Base-by-base conservation (phyloP, 2,888 invertebrate genomes). In the Eupelmus urozonus region DNA sequence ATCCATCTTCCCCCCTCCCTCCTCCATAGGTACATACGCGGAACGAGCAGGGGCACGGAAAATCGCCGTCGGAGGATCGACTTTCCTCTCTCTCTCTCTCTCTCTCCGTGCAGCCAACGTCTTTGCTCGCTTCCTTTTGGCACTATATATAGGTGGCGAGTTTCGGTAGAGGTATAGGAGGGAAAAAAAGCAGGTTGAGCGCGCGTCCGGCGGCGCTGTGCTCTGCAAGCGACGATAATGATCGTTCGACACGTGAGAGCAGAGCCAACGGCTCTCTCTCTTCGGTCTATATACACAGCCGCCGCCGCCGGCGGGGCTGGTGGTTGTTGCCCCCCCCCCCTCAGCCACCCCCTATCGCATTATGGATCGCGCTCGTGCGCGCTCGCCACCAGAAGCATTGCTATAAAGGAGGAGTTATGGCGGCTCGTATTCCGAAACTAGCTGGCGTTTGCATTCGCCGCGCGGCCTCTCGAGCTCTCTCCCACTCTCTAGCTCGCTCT, bases 401-500 rank as follows among this genome's bases (percentile, higher is more conserved):
- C 76, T 29, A 57, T 63, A 57, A 70, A 76, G n/a, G 55, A 55
- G 62, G 66, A 76, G 59, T 76, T 76, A 71, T 71, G 51, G 65
- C 25, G 25, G 51, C 59, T 53, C 66, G 66, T 76, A 65, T 71
- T 65, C 63, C 66, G 27, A 77, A 71, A 77, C 71, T 66, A 71
- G 71, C 76, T 77, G 71, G 77, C 77, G 76, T 76, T 59, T 71
- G 71, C 71, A 76, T 76, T 62, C 55, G 63, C 18, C 13, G 29
- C 34, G 25, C 20, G 1, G 20, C 29, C 4, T 16, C 40, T 9
- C 27, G 29, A 27, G 20, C 4, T 23, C 45, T 23, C 25, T 25
- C 13, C 2, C 4, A 1, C 27, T 57, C 27, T 45, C 2, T 45
- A 2, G 4, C 9, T 45, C 45, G 4, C 45, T 45, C 9, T 45